Base-by-base conservation (phyloP, 2,888 invertebrate genomes). In the Epirrhoe tristata region DNA sequence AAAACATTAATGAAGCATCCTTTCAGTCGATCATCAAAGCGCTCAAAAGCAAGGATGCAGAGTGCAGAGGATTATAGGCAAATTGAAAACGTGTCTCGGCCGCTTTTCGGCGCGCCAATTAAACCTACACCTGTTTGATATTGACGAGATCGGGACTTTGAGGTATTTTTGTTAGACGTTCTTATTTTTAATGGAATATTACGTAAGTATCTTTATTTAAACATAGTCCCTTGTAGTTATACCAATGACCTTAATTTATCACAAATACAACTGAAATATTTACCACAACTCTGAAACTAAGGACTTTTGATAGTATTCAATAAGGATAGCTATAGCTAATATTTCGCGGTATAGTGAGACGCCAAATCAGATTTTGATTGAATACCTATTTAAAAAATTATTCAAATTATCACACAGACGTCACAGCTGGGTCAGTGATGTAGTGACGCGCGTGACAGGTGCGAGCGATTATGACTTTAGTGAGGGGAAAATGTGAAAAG, bases 401-500 rank as follows among this genome's bases (percentile, higher is more conserved):
- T 43, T 12, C 8, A 10, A 12, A 36, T 59, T 55, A 51, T 56
- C 51, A 56, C 17, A 57, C 58, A 50, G n/a, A 67, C 60, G 67
- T 68, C 61, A 68, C 70, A 66, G 53, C 59, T 4, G 59, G 39
- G 59, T 59, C 66, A 69, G 71, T 72, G 72, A 72, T 66, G 72
- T 62, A 67, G 69, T 59, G 66, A 79, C 79, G 74, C 74, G 71
- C 52, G 74, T 74, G 82, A 76, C 83, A 82, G 81, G 82, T 83
- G 83, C 76, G 66, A 73, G 70, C 77, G 81, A 82, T 82, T 82
- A 81, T 78, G 69, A 68, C 74, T 72, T 69, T 70, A 66, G 67
- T 71, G 71, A 66, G 69, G 74, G 73, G 73, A 73, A 74, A 78
- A 82, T 66, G 68, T 68, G 53, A 64, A 65, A 73, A 66, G 14